These are phyloP conservation scores for Brachyptera risi DNA, from an alignment of 2,888 invertebrate genomes.

Conservation along the genomic window DNA sequence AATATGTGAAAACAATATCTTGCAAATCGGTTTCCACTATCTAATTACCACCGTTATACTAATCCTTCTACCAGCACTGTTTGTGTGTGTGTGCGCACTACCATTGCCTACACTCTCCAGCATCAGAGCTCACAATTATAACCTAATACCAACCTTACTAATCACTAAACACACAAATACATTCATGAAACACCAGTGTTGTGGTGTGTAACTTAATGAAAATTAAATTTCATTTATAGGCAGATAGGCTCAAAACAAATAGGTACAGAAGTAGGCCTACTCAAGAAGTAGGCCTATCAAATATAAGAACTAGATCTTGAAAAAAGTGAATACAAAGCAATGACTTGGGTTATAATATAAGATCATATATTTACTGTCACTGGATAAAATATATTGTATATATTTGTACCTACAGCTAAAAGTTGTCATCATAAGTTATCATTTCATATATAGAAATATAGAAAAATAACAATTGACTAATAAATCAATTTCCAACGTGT, in stretches of 20 bases:
- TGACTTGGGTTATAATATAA: too few relatives aligned
- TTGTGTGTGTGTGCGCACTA: neutral
- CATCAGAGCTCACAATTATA: neutral
- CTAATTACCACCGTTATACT: neutral
- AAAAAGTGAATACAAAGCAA: too few relatives aligned
- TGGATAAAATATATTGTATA: neutral
- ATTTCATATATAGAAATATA: too few relatives aligned
- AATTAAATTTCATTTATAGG: neutral
- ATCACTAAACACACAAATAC: neutral
- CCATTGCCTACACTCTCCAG: neutral
- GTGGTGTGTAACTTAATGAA: neutral
- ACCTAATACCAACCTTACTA: neutral
- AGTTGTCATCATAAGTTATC: too few relatives aligned
- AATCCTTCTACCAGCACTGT: neutral
- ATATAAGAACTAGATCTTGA: too few relatives aligned
- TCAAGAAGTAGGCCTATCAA: too few relatives aligned
- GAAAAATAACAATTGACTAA: too few relatives aligned
- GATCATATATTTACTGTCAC: neutral
- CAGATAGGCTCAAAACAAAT: too few relatives aligned
- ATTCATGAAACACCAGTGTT: neutral
- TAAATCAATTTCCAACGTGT: too few relatives aligned
- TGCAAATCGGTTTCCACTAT: conserved; percentile 5
- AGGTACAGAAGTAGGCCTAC: too few relatives aligned
- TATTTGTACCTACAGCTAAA: neutral
- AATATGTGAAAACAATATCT: neutral